Percentiles rank a stretch among this genome's conserved stretches.
Evolutionary conservation across 2,113 vertebrate species (phyloP).

Genomic region (Butorides virescens): DNA sequence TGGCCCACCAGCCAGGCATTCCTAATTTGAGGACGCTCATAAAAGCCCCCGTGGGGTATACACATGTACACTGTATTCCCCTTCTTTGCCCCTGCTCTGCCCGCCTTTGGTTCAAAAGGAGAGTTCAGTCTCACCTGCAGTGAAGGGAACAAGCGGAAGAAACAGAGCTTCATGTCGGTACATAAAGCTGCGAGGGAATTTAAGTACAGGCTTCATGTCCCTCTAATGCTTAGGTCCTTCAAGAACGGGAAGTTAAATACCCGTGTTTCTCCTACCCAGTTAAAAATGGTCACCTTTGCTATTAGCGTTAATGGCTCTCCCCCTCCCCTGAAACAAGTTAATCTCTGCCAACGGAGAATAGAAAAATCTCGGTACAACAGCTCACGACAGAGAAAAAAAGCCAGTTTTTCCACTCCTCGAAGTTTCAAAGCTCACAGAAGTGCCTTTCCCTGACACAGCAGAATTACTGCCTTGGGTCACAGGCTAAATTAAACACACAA

Average conservation of each 20-base stretch:
- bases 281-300: constrained; percentile 28
- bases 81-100: neutral
- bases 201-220: neutral
- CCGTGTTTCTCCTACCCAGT: neutral
- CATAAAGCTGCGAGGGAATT: neutral
- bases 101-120: neutral
- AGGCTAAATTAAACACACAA: constrained; percentile 55
- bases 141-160: neutral
- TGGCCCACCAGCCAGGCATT: neutral
- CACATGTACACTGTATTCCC: neutral
- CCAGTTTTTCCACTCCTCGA: neutral
- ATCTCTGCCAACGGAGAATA: neutral
- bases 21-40: neutral
- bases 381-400: neutral
- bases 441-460: constrained; percentile 29
- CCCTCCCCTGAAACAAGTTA: neutral
- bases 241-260: neutral
- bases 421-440: constrained; percentile 8
- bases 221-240: neutral
- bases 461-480: constrained; percentile 43
- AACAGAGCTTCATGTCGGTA: neutral
- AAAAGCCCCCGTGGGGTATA: neutral
- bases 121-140: neutral
- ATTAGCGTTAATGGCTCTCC: neutral
- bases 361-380: neutral